A percentile compares a stretch with the other conserved stretches of the same genome.
Evolutionary conservation across 2,888 invertebrate genomes (phyloP).

Genomic region (Unio pictorum): DNA sequence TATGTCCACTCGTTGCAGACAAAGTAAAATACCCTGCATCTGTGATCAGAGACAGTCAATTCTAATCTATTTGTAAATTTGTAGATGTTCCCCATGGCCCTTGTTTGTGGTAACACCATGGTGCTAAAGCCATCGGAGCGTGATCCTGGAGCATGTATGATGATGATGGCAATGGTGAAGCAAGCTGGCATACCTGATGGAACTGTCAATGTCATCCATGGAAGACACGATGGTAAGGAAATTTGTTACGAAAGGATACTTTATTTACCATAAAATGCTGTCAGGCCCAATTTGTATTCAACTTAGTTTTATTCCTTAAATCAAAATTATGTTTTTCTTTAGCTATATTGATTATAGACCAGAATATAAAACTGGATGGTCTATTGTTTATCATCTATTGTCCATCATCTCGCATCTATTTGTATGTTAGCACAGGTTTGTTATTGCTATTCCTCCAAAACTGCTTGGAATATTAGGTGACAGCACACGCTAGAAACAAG

Average conservation of each 20-base stretch:
- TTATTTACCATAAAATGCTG: not conserved
- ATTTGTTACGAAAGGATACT: not conserved
- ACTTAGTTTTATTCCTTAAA: not conserved
- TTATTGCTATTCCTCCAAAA: too few species aligned
- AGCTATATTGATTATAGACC: too few species aligned
- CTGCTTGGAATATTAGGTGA: too few species aligned
- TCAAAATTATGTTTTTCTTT: too few species aligned
- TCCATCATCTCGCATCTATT: too few species aligned
- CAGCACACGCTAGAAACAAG: too few species aligned
- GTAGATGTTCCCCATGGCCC: conserved; percentile 79
- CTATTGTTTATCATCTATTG: too few species aligned
- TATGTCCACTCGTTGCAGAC: too few species aligned
- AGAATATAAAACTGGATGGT: too few species aligned
- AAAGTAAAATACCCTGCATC: not conserved
- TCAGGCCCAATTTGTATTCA: not conserved
- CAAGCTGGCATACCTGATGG: conserved; percentile 98
- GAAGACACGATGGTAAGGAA: conserved; percentile 81
- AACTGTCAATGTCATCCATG: conserved; percentile 95
- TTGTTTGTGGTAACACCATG: conserved; percentile 93
- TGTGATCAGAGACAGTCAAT: not conserved
- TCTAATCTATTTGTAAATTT: conserved; percentile 3
- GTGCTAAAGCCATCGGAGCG: conserved; percentile 96
- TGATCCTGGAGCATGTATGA: conserved; percentile 96
- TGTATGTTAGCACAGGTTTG: too few species aligned
- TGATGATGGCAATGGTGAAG: conserved; percentile 91